A percentile compares a stretch with the other conserved stretches of the same genome.
Evolutionary conservation across 1,140 invertebrate genomes (phyloP).

Genomic region (Leptopilina clavipes): DNA sequence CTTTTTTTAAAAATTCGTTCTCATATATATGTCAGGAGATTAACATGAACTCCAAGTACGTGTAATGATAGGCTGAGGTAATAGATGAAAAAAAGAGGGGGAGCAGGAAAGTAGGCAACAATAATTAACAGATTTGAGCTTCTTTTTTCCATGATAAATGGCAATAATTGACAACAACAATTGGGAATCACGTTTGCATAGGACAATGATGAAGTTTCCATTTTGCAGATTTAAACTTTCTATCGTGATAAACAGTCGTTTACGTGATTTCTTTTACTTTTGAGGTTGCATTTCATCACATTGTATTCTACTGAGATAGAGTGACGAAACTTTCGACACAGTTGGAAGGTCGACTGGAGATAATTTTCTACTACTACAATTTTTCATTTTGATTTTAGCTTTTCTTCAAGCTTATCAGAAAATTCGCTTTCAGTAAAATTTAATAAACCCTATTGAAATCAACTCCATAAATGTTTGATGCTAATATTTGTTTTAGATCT

Average conservation of each 20-base stretch:
- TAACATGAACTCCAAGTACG: background rate
- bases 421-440: background rate
- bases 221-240: conserved; percentile 20
- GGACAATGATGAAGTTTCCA: background rate
- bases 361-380: background rate
- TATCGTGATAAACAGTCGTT: conserved; percentile 19
- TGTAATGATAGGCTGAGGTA: background rate
- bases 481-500: too few relatives aligned
- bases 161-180: conserved; percentile 16
- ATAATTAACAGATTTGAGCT: background rate
- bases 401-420: background rate
- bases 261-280: conserved; percentile 20
- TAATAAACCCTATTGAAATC: background rate
- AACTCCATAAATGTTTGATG: too few relatives aligned
- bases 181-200: background rate
- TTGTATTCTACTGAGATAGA: conserved; percentile 1
- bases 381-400: background rate
- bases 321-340: conserved; percentile 18
- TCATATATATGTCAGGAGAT: too few relatives aligned
- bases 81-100: background rate
- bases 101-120: background rate
- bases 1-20: too few relatives aligned
- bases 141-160: background rate
- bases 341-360: background rate
- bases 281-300: conserved; percentile 18